These are phyloP conservation scores for Cryptophagus acutangulus DNA, from an alignment of 2,888 invertebrate species.

Conservation along the genomic window DNA sequence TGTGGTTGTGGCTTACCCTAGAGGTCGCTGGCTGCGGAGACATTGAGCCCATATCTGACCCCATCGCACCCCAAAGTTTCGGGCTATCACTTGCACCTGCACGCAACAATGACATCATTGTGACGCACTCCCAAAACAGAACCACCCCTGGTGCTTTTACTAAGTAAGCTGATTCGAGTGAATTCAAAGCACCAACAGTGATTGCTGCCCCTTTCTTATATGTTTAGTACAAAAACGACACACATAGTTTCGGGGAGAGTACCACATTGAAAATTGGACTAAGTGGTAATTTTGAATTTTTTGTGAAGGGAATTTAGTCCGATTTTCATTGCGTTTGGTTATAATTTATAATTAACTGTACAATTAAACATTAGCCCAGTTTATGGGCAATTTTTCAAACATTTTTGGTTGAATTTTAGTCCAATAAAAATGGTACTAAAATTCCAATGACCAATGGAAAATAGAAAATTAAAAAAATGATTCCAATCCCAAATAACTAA, in stretches of 20 bases:
- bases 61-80: conserved; percentile 53
- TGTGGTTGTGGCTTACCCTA: conserved; percentile 58
- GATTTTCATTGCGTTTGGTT: no score
- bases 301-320: no score
- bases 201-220: conserved; percentile 34
- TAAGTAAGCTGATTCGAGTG: background rate
- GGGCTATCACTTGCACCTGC: conserved; percentile 54
- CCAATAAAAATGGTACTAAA: no score
- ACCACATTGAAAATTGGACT: no score
- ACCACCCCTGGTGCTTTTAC: conserved; percentile 25
- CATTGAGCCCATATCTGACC: conserved; percentile 52
- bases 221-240: conserved; percentile 36
- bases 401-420: no score
- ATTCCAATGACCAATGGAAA: no score
- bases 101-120: conserved; percentile 49
- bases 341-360: no score
- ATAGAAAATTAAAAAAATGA: no score
- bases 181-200: conserved; percentile 29
- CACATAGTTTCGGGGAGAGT: conserved; percentile 29
- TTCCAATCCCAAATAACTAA: no score
- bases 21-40: conserved; percentile 55
- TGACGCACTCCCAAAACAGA: conserved; percentile 46
- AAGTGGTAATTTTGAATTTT: no score
- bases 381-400: no score
- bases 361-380: no score